A percentile compares a stretch with the other conserved stretches of the same genome.
These are phyloP conservation scores for Cartodere bifasciata DNA, from an alignment of 2,888 invertebrate genomes.

Conservation along the genomic window DNA sequence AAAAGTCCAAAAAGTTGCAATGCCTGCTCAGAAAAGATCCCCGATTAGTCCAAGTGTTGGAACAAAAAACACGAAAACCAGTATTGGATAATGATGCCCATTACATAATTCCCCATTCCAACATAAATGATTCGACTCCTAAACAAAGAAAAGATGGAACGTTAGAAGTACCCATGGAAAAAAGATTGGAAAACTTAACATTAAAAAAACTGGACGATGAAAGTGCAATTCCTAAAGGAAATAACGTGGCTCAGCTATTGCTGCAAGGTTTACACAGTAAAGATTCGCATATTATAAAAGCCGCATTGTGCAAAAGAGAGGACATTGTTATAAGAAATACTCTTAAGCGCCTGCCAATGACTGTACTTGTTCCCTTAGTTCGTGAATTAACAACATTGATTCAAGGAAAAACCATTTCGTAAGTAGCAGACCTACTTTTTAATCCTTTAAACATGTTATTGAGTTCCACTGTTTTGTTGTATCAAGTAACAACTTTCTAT, in stretches of 20 bases:
- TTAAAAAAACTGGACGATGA: conserved; percentile 43
- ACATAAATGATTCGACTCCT: conserved; percentile 16
- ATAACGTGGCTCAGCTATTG: conserved; percentile 69
- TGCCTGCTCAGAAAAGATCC: conserved; percentile 37
- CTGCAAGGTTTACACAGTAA: conserved; percentile 79
- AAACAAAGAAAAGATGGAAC: conserved; percentile 30
- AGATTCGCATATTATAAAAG: conserved; percentile 58
- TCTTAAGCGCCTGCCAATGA: conserved; percentile 60
- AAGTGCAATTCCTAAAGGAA: conserved; percentile 42
- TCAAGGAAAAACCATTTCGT: conserved; percentile 55
- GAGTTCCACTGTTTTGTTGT: neutral
- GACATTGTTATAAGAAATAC: conserved; percentile 59
- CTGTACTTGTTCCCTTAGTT: conserved; percentile 58
- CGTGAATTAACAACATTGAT: conserved; percentile 59
- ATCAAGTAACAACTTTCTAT: no score
- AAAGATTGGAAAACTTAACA: conserved; percentile 66
- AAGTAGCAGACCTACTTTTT: conserved; percentile 31
- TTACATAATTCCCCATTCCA: conserved; percentile 36
- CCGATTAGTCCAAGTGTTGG: conserved; percentile 16
- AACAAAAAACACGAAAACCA: conserved; percentile 34
- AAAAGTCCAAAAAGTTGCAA: conserved; percentile 33
- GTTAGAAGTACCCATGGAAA: conserved; percentile 67
- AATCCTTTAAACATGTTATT: neutral
- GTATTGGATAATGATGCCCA: conserved; percentile 36
- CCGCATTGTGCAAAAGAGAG: conserved; percentile 57